phyloP scores from a whole-genome alignment of 1,140 invertebrate species.

The Scaptomyza graminum region DNA sequence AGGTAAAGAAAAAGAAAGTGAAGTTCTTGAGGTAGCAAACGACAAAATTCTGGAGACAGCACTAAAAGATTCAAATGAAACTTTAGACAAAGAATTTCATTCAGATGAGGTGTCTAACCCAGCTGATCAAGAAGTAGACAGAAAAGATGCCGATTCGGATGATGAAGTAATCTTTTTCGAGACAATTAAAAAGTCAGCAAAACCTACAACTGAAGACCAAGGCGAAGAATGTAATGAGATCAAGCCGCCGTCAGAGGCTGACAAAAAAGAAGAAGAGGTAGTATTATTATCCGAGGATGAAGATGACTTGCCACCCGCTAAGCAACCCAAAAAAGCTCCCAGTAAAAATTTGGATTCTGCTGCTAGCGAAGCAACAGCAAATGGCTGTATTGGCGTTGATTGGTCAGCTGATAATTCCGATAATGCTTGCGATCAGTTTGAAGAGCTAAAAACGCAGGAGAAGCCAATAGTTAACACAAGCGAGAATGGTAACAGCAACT shows the following conservation, averaged over 20 bases:
- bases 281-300: slow-evolving; percentile 69
- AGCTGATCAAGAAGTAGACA: slow-evolving; percentile 2
- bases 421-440: slow-evolving; percentile 79
- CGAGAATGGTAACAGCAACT: slow-evolving; percentile 59
- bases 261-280: slow-evolving; percentile 53
- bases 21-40: not conserved
- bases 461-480: slow-evolving; percentile 31
- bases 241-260: not conserved
- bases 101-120: not conserved
- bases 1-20: not conserved
- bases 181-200: slow-evolving; percentile 40
- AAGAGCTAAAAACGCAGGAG: slow-evolving; percentile 33
- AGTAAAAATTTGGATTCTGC: slow-evolving; percentile 5
- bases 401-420: slow-evolving; percentile 71
- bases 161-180: slow-evolving; percentile 77
- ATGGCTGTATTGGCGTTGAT: slow-evolving; percentile 32
- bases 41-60: not conserved
- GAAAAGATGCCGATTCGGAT: slow-evolving; percentile 61
- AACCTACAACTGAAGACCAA: slow-evolving; percentile 14
- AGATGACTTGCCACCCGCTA: slow-evolving; percentile 37
- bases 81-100: not conserved
- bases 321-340: slow-evolving; percentile 9
- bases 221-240: slow-evolving; percentile 3
- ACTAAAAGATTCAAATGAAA: not conserved
- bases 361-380: slow-evolving; percentile 30